phyloP scores from a whole-genome alignment of 2,888 invertebrate species.

The Drosophila percnosoma region DNA sequence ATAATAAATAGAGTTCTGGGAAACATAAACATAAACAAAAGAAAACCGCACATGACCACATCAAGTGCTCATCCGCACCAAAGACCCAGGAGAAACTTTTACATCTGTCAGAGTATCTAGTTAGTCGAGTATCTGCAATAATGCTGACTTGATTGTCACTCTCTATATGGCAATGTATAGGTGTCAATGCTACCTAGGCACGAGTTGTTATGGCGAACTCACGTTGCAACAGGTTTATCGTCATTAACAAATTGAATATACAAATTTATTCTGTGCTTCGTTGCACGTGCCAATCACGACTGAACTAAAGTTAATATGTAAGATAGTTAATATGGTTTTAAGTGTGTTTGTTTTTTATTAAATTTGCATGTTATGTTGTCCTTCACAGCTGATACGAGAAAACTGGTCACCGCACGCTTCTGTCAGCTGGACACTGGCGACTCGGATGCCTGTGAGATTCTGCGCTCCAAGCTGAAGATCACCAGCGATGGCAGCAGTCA shows the following conservation, averaged over 20 bases:
- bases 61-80: not conserved
- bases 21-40: not conserved
- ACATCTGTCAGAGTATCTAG: not conserved
- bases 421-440: conserved; percentile 83
- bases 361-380: not conserved
- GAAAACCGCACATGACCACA: too few relatives aligned
- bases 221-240: not conserved
- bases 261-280: not conserved
- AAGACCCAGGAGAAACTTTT: not conserved
- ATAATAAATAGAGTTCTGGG: not conserved
- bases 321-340: not conserved
- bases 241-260: not conserved
- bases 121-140: not conserved
- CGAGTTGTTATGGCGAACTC: not conserved
- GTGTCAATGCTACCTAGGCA: not conserved
- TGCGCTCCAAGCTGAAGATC: conserved; percentile 73
- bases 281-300: not conserved
- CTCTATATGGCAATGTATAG: not conserved
- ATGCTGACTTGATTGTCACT: not conserved
- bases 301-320: not conserved
- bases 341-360: too few relatives aligned
- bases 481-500: conserved; percentile 30
- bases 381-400: conserved; percentile 60
- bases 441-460: conserved; percentile 82
- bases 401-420: conserved; percentile 82